These are phyloP conservation scores for Mormyrus hasselquistii DNA, from an alignment of 2,797 vertebrate genomes.

Conservation along the genomic window DNA sequence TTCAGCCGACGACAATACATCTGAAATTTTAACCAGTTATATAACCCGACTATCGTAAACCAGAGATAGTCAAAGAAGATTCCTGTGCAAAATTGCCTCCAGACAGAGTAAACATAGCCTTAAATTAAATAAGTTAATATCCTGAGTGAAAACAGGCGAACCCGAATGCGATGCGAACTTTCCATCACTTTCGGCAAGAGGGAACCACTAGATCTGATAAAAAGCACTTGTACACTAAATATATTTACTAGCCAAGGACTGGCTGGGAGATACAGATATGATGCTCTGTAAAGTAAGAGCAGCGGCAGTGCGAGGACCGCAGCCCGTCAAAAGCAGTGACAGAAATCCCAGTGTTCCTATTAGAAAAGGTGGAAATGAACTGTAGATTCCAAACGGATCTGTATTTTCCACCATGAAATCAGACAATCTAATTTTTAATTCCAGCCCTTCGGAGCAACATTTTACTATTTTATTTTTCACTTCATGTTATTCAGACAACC, in stretches of 20 bases:
- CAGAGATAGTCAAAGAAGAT: background rate
- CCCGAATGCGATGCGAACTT: slow-evolving; percentile 7
- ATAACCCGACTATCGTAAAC: background rate
- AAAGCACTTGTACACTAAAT: background rate
- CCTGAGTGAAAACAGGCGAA: background rate
- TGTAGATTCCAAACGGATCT: background rate
- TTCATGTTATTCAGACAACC: slow-evolving; percentile 1
- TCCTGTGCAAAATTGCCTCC: slow-evolving; percentile 7
- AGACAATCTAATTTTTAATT: background rate
- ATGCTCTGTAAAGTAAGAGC: background rate
- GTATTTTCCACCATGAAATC: background rate
- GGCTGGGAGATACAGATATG: background rate
- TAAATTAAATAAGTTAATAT: slow-evolving; percentile 9
- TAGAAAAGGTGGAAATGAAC: background rate
- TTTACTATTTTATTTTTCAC: background rate
- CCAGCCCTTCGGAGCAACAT: background rate
- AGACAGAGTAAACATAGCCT: background rate
- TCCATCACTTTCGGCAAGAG: slow-evolving; percentile 15
- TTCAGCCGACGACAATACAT: background rate
- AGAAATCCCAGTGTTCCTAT: background rate
- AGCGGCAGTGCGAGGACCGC: background rate
- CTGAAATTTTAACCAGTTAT: slow-evolving; percentile 5
- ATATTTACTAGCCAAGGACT: background rate
- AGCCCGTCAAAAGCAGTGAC: background rate
- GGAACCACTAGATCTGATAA: background rate